A percentile compares a stretch with the other conserved stretches of the same genome.
These are phyloP conservation scores for Acanthis flammea DNA, from an alignment of 2,797 vertebrate species.

Conservation along the genomic window DNA sequence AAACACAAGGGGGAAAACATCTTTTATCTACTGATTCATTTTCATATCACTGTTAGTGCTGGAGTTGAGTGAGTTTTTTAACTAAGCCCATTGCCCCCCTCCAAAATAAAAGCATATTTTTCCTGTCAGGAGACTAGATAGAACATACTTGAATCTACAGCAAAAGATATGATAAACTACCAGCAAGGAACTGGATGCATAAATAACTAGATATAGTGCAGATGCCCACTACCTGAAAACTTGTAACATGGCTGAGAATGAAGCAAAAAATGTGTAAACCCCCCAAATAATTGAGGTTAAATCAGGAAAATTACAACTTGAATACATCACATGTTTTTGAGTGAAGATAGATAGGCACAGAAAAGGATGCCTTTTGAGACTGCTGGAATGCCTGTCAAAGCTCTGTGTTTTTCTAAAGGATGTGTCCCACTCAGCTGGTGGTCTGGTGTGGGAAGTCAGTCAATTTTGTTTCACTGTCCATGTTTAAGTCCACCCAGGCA, in stretches of 20 bases:
- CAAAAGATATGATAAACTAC: not conserved
- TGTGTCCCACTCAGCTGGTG: accelerated
- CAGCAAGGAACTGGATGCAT: not conserved
- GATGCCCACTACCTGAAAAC: not conserved
- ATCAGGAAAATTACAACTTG: not conserved
- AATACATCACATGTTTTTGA: not conserved
- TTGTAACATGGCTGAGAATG: not conserved
- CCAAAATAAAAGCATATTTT: not conserved
- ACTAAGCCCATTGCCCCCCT: not conserved
- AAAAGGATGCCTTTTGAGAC: not conserved
- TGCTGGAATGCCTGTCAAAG: not conserved
- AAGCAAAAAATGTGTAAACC: not conserved
- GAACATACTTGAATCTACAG: not conserved
- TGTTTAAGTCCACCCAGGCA: not conserved
- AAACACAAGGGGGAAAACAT: not conserved
- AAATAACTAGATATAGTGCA: not conserved
- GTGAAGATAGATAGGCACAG: not conserved
- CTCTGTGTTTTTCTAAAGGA: not conserved
- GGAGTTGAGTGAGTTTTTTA: not conserved
- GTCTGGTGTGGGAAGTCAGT: not conserved
- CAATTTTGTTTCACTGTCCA: not conserved
- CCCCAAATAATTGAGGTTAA: not conserved
- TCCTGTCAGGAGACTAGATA: not conserved
- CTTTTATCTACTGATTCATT: not conserved
- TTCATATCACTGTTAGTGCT: not conserved